A percentile compares a stretch with the other conserved stretches of the same genome.
Evolutionary conservation across 2,888 invertebrate genomes (phyloP).

Genomic region (Diplazon laetatorius): DNA sequence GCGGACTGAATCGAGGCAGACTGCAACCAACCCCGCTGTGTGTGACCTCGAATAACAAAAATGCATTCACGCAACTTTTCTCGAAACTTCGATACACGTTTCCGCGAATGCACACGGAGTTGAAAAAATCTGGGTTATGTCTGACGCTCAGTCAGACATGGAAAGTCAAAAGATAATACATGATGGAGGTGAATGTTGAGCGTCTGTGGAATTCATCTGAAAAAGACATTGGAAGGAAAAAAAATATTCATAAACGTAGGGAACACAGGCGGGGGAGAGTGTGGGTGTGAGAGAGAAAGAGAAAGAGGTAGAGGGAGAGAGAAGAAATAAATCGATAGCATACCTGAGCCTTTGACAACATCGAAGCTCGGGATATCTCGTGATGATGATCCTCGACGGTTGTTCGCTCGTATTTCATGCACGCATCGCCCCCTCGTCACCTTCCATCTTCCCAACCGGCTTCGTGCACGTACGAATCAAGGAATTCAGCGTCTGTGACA

Average conservation of each 20-base stretch:
- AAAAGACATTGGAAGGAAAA: slow-evolving; percentile 18
- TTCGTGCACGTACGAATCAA: slow-evolving; percentile 18
- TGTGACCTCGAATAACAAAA: too few species aligned
- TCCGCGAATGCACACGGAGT: not conserved
- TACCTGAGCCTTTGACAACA: slow-evolving; percentile 29
- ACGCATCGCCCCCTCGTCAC: slow-evolving; percentile 12
- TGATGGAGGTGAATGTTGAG: slow-evolving; percentile 13
- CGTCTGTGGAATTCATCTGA: not conserved
- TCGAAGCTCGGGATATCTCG: slow-evolving; percentile 20
- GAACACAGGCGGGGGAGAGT: not conserved
- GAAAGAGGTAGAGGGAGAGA: not conserved
- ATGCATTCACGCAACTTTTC: not conserved
- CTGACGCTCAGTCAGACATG: slow-evolving; percentile 6
- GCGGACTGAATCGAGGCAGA: too few species aligned
- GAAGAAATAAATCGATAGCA: slow-evolving; percentile 32
- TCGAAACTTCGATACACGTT: not conserved
- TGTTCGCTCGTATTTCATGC: slow-evolving; percentile 42
- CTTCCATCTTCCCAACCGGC: not conserved
- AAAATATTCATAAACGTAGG: slow-evolving; percentile 9
- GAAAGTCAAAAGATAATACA: slow-evolving; percentile 8
- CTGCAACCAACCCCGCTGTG: too few species aligned
- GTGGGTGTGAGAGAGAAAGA: not conserved
- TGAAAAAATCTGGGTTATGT: slow-evolving; percentile 1
- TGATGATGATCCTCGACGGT: slow-evolving; percentile 22
- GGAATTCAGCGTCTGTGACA: slow-evolving; percentile 32